Evolutionary conservation across 1,140 invertebrate species (phyloP).

Genomic region (Pristionchus pacificus): DNA sequence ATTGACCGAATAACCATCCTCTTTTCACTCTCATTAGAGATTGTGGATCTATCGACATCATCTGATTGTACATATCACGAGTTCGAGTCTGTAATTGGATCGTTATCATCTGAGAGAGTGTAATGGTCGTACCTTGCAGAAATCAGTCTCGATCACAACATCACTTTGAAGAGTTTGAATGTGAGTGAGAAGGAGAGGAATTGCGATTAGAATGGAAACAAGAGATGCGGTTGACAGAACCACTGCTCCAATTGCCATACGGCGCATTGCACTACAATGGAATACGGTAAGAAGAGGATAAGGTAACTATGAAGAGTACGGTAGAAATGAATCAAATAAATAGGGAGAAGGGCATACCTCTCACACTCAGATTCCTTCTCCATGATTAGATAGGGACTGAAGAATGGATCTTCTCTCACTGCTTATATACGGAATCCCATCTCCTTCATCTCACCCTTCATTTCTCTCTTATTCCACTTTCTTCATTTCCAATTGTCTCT

Average conservation of each 20-base stretch:
- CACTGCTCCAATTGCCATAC: conserved; percentile 29
- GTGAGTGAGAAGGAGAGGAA: conserved; percentile 36
- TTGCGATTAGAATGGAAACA: conserved; percentile 28
- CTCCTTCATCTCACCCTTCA: too few species aligned
- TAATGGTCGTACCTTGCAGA: conserved; percentile 31
- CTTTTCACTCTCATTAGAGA: conserved; percentile 22
- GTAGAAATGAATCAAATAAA: too few species aligned
- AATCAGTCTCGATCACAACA: conserved; percentile 33
- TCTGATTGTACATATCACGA: conserved; percentile 25
- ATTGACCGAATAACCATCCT: conserved; percentile 42
- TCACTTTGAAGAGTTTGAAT: conserved; percentile 30
- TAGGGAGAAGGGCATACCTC: too few species aligned
- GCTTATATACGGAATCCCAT: too few species aligned
- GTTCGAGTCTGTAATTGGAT: conserved; percentile 12
- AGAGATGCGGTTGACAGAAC: conserved; percentile 36
- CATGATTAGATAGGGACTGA: too few species aligned
- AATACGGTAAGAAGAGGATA: not conserved
- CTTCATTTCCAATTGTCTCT: too few species aligned
- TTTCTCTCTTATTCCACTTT: too few species aligned
- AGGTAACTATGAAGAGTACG: too few species aligned
- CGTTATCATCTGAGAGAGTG: not conserved
- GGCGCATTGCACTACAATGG: conserved; percentile 32
- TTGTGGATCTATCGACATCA: conserved; percentile 9
- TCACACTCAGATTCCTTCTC: too few species aligned
- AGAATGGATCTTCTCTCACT: too few species aligned